Evolutionary conservation across 64 coral and sea anemone species (phyloP).

Genomic region (Exaiptasia diaphana): DNA sequence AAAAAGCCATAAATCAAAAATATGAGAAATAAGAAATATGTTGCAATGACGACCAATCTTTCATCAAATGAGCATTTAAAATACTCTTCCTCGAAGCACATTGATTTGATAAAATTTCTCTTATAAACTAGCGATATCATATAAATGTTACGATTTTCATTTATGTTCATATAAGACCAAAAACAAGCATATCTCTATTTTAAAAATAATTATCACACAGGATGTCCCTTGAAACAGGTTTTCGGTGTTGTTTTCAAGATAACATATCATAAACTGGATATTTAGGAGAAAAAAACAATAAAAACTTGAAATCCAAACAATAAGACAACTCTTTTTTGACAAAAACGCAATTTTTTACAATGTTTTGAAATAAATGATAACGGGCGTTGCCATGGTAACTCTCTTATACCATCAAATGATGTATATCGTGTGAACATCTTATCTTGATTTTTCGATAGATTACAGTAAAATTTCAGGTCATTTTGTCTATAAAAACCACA

Average conservation of each 20-base stretch:
- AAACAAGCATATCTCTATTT: too few relatives aligned
- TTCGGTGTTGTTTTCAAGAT: background rate
- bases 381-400: background rate
- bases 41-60: too few relatives aligned
- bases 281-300: background rate
- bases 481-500: background rate
- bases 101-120: too few relatives aligned
- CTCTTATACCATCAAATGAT: background rate
- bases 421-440: background rate
- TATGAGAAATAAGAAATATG: too few relatives aligned
- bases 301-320: background rate
- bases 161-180: too few relatives aligned
- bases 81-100: too few relatives aligned
- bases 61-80: too few relatives aligned
- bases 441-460: background rate
- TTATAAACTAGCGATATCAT: too few relatives aligned
- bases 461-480: background rate
- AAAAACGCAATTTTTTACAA: background rate
- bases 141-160: too few relatives aligned
- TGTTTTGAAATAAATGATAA: background rate
- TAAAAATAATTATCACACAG: too few relatives aligned
- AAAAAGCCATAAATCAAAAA: too few relatives aligned
- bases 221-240: too few relatives aligned
- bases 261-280: background rate
- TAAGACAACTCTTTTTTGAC: background rate